A percentile compares a stretch with the other conserved stretches of the same genome.
Evolutionary conservation across 2,888 invertebrate species (phyloP).

Genomic region (Tenthredo scrophulariae): DNA sequence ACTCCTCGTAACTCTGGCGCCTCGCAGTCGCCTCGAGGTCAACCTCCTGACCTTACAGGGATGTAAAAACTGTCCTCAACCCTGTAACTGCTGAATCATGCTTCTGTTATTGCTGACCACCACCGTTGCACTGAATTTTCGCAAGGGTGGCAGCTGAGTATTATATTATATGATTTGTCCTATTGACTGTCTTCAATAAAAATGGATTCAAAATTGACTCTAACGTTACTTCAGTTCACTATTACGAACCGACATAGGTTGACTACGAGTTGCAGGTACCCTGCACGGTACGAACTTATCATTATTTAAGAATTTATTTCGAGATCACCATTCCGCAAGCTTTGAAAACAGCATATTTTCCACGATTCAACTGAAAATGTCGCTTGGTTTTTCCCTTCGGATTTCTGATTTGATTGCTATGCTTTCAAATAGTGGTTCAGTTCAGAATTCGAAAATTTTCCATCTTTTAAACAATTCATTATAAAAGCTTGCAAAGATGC

Average conservation of each 20-base stretch:
- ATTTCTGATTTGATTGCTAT: background rate
- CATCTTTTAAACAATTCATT: background rate
- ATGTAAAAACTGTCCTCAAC: conserved; percentile 36
- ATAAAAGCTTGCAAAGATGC: background rate
- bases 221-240: background rate
- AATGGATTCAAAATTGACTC: background rate
- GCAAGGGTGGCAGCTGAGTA: conserved; percentile 3
- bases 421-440: background rate
- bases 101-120: conserved; percentile 18
- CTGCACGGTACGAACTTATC: background rate
- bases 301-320: background rate
- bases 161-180: background rate
- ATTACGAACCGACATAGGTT: background rate
- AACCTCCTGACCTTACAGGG: conserved; percentile 27
- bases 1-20: conserved; percentile 31
- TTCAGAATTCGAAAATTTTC: background rate
- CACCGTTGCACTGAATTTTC: conserved; percentile 1
- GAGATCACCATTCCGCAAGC: background rate
- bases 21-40: conserved; percentile 19
- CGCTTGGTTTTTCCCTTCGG: background rate
- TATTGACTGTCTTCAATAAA: background rate
- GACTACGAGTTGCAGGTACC: background rate
- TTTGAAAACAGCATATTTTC: background rate
- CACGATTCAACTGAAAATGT: background rate
- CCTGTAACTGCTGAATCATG: conserved; percentile 41